These are phyloP conservation scores for Procambarus virginalis DNA, from an alignment of 1,140 invertebrate species.

Conservation along the genomic window DNA sequence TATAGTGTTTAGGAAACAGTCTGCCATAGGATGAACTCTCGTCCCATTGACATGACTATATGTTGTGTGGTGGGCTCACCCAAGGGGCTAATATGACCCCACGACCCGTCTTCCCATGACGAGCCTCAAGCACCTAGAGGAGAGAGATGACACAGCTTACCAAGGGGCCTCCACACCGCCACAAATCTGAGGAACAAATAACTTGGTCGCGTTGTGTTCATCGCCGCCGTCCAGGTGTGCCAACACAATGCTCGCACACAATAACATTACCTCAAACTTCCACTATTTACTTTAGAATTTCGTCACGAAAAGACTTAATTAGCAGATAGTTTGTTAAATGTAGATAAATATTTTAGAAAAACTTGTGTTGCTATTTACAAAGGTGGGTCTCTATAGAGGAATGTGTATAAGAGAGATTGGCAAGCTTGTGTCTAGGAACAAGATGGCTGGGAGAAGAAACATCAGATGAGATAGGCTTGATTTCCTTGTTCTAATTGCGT, in stretches of 20 bases:
- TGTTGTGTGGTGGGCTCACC: too few species aligned
- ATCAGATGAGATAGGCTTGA: conserved; percentile 35
- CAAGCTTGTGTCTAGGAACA: not conserved
- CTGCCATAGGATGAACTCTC: too few species aligned
- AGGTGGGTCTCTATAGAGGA: not conserved
- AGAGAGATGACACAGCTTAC: not conserved
- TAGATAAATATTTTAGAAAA: not conserved
- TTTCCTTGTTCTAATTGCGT: conserved; percentile 2
- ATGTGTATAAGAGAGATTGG: not conserved
- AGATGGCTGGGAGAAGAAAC: conserved; percentile 5
- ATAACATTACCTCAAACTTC: not conserved
- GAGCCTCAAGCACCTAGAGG: too few species aligned
- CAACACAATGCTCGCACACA: not conserved
- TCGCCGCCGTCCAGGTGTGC: not conserved
- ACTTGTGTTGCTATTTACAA: not conserved
- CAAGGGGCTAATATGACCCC: too few species aligned
- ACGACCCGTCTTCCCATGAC: too few species aligned
- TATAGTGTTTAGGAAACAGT: too few species aligned
- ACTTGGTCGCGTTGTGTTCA: not conserved
- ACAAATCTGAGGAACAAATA: not conserved
- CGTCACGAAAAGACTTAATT: not conserved
- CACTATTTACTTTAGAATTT: not conserved
- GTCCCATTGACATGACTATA: too few species aligned
- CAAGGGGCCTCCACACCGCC: not conserved
- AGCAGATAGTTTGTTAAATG: too few species aligned